Evolutionary conservation across 2,113 vertebrate genomes (phyloP).

Genomic region (Danionella cerebrum): DNA sequence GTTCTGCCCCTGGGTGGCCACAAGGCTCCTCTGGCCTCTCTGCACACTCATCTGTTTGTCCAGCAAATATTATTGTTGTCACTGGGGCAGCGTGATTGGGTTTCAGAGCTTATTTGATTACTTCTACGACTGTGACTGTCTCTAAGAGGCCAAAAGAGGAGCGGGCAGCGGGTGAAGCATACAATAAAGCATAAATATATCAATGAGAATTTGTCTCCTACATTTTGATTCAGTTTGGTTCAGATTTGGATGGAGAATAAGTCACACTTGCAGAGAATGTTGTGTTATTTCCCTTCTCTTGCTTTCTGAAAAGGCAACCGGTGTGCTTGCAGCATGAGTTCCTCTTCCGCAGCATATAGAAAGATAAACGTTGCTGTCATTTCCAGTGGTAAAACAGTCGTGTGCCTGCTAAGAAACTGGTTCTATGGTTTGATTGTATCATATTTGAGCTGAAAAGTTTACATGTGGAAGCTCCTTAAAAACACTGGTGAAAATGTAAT

Average conservation of each 20-base stretch:
- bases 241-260: neutral
- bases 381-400: too few species aligned
- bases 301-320: too few species aligned
- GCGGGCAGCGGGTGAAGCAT: slow-evolving; percentile 12
- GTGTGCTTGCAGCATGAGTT: too few species aligned
- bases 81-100: slow-evolving; percentile 47
- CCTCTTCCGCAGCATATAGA: too few species aligned
- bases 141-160: slow-evolving; percentile 23
- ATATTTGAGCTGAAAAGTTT: too few species aligned
- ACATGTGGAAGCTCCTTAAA: too few species aligned
- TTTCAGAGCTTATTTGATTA: slow-evolving; percentile 57
- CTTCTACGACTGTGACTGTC: slow-evolving; percentile 44
- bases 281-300: neutral
- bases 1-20: slow-evolving; percentile 62
- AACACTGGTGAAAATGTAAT: too few species aligned
- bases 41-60: slow-evolving; percentile 54
- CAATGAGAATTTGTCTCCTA: neutral
- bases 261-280: neutral
- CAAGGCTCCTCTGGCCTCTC: slow-evolving; percentile 37
- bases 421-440: too few species aligned
- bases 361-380: too few species aligned
- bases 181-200: neutral
- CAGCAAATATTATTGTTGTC: slow-evolving; percentile 53
- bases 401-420: too few species aligned
- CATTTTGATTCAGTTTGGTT: neutral